Conservation (phyloP, 2,797 vertebrate genomes). For the Luscinia luscinia region DNA sequence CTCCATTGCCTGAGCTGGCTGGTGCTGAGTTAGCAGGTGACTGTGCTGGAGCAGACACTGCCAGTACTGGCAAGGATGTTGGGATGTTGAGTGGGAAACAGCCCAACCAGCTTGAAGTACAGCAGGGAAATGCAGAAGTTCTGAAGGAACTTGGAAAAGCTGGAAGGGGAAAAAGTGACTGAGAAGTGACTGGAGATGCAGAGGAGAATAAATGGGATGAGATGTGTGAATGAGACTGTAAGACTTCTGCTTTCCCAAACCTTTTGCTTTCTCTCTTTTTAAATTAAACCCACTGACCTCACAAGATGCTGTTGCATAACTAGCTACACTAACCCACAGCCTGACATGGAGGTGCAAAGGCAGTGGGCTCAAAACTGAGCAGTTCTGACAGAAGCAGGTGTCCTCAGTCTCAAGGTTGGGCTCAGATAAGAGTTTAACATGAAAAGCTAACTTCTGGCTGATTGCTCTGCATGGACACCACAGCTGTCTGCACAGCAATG, state of each 20-base stretch:
- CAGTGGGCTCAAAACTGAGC: background rate
- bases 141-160: background rate
- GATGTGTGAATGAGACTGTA: background rate
- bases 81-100: background rate
- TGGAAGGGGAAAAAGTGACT: background rate
- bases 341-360: background rate
- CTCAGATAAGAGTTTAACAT: accelerated
- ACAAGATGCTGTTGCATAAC: background rate
- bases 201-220: conserved; percentile 18
- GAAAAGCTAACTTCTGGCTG: background rate
- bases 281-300: background rate
- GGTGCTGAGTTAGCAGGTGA: background rate
- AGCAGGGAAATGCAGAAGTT: background rate
- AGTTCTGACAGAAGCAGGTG: background rate
- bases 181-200: background rate
- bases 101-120: background rate
- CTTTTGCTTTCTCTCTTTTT: background rate
- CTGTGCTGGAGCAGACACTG: background rate
- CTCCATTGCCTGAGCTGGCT: background rate
- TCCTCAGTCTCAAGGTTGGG: background rate
- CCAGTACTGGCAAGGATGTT: background rate
- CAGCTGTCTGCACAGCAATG: accelerated
- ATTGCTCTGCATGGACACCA: accelerated
- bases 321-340: accelerated
- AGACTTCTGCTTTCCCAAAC: background rate